Conservation (phyloP, 2,797 vertebrate species). For the Monodelphis domestica region DNA sequence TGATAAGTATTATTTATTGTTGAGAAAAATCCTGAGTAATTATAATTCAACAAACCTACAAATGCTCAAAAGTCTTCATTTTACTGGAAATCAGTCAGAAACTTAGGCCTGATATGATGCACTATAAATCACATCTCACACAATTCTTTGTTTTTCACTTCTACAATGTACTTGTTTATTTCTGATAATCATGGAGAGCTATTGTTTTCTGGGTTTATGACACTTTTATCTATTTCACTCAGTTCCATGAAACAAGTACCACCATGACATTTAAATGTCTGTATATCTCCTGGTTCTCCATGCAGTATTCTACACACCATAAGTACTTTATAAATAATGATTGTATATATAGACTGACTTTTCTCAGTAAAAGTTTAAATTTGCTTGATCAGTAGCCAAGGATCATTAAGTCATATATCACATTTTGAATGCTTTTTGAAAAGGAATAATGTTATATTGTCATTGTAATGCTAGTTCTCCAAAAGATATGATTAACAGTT, state of each 20-base stretch:
- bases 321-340: not conserved
- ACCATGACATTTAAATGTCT: not conserved
- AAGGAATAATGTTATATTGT: not conserved
- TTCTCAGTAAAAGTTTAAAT: not conserved
- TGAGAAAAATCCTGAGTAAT: slow-evolving; percentile 32
- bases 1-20: slow-evolving; percentile 47
- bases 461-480: not conserved
- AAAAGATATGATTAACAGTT: not conserved
- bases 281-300: not conserved
- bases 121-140: not conserved
- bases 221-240: not conserved
- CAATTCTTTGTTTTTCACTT: not conserved
- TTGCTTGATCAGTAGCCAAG: not conserved
- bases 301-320: not conserved
- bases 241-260: not conserved
- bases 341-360: not conserved
- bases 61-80: not conserved
- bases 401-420: not conserved
- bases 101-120: slow-evolving; percentile 2
- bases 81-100: slow-evolving; percentile 24
- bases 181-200: not conserved
- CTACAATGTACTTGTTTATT: not conserved
- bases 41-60: slow-evolving; percentile 42
- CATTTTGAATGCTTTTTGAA: not conserved
- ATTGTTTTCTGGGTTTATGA: not conserved